Conservation (phyloP, 2,113 vertebrate species). For the Crocuta crocuta region DNA sequence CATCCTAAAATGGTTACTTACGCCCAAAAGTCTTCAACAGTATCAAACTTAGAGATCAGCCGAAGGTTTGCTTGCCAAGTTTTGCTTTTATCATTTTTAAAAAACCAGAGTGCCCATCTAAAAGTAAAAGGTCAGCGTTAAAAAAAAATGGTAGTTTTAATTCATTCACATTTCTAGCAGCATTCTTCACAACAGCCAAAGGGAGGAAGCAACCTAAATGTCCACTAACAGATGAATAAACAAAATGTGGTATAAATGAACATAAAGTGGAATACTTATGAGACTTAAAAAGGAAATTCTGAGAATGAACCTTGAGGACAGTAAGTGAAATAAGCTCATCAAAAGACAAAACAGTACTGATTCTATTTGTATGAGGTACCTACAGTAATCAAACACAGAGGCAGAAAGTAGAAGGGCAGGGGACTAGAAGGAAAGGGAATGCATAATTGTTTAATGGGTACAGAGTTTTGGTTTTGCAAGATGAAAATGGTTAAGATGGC, state of each 20-base stretch:
- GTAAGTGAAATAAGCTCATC: not conserved
- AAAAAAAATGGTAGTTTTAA: not conserved
- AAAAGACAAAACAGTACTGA: not conserved
- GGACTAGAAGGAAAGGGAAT: not conserved
- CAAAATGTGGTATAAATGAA: not conserved
- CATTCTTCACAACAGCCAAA: not conserved
- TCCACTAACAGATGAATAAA: not conserved
- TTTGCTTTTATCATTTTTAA: slow-evolving; percentile 99
- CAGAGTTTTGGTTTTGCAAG: not conserved
- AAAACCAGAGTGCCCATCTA: slow-evolving; percentile 99
- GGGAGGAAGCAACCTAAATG: not conserved
- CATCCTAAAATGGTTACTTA: slow-evolving; percentile 88
- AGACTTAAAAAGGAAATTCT: not conserved
- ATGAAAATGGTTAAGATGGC: not conserved
- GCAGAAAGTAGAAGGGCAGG: not conserved
- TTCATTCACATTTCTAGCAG: not conserved
- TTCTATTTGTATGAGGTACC: not conserved
- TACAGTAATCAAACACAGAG: not conserved
- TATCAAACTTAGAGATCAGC: slow-evolving; percentile 98
- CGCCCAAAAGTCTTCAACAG: slow-evolving; percentile 99
- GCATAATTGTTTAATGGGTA: not conserved
- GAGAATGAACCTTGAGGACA: not conserved
- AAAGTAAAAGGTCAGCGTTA: slow-evolving; percentile 69
- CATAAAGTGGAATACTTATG: not conserved
- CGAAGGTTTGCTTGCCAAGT: slow-evolving; percentile 99